Conservation (phyloP, 2,113 vertebrate genomes). For the Litocranius walleri region DNA sequence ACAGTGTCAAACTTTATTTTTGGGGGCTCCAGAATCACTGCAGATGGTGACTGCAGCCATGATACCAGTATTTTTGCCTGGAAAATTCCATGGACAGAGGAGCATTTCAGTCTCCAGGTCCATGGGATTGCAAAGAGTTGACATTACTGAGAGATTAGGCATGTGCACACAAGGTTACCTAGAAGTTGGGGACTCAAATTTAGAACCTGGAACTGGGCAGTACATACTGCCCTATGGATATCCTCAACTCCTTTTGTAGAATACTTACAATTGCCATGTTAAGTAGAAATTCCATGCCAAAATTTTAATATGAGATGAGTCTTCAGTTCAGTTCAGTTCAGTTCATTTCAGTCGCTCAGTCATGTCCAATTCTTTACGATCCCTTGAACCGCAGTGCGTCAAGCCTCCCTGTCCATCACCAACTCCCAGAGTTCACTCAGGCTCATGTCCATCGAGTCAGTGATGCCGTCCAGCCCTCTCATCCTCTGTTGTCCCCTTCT, state of each 20-base stretch:
- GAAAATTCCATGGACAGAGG: neutral
- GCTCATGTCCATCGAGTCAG: no score
- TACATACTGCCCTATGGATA: neutral
- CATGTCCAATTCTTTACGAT: no score
- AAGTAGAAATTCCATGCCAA: neutral
- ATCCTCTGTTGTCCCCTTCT: no score
- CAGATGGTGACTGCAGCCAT: no score
- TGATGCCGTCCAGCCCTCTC: no score
- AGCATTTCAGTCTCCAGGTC: neutral
- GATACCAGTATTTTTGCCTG: neutral
- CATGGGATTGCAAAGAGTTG: rapidly evolving
- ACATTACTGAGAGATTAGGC: neutral
- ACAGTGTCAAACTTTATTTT: no score
- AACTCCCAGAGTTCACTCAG: no score
- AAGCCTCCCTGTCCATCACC: no score
- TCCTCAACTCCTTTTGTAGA: neutral
- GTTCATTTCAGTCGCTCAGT: no score
- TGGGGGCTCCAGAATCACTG: no score
- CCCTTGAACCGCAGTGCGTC: no score
- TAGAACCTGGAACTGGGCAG: neutral
- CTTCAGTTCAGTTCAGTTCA: no score
- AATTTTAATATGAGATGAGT: neutral
- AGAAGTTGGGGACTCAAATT: neutral
- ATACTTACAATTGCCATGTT: neutral
- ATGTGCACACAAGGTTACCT: neutral